Conservation (phyloP, 1,140 invertebrate genomes). For the Macrostomum lignano region DNA sequence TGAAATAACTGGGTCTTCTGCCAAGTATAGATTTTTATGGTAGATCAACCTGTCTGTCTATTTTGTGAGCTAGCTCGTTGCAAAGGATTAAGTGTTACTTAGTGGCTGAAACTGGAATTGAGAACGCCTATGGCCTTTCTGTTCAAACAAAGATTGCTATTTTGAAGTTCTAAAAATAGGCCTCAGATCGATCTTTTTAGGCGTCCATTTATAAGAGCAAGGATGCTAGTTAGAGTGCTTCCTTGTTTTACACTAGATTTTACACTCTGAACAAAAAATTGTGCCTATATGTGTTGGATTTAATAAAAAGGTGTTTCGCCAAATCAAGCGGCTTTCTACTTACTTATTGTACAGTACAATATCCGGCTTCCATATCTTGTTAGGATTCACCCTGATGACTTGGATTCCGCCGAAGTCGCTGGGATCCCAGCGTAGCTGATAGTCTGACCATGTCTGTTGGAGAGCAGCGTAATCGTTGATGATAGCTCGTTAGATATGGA, state of each 20-base stretch:
- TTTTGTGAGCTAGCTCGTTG: background rate
- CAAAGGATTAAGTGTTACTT: background rate
- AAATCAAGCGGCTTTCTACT: conserved; percentile 2
- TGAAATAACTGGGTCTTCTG: background rate
- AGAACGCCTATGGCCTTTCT: background rate
- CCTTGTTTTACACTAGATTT: too few relatives aligned
- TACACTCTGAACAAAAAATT: too few relatives aligned
- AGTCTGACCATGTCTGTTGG: too few relatives aligned
- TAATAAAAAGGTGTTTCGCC: background rate
- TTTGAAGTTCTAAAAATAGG: background rate
- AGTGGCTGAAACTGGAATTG: background rate
- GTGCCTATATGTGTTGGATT: background rate
- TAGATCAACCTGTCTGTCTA: background rate
- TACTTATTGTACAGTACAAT: conserved; percentile 98
- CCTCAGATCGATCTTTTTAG: conserved; percentile 1
- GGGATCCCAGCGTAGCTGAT: too few relatives aligned
- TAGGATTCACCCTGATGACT: background rate
- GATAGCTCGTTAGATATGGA: too few relatives aligned
- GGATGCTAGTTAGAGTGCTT: too few relatives aligned
- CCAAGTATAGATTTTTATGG: background rate
- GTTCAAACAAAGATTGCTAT: background rate
- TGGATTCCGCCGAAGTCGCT: too few relatives aligned
- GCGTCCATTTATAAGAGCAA: conserved; percentile 11
- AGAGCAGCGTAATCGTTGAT: too few relatives aligned
- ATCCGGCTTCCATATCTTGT: conserved; percentile 69